Evolutionary conservation across 2,113 vertebrate species (phyloP).

Genomic region (Plecotus auritus): DNA sequence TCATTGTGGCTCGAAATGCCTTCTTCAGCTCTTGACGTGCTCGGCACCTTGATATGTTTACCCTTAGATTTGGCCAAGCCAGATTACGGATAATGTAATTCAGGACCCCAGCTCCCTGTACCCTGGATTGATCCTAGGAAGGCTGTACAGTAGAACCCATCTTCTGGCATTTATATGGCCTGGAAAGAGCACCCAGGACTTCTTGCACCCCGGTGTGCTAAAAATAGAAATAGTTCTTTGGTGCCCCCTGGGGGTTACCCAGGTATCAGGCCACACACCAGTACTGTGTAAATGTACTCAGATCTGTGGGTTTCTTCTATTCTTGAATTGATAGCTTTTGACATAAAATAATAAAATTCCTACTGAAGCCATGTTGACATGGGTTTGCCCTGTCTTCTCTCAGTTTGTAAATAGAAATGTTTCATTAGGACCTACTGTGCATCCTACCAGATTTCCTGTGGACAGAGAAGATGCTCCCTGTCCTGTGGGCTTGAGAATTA

Average conservation of each 20-base stretch:
- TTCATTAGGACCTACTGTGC: background rate
- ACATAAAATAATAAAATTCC: background rate
- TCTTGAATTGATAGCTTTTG: background rate
- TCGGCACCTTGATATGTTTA: background rate
- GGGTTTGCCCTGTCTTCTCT: background rate
- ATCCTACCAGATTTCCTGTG: background rate
- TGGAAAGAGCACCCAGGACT: background rate
- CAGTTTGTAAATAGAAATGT: background rate
- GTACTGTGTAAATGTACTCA: background rate
- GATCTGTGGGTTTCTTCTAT: background rate
- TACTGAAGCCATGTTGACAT: background rate
- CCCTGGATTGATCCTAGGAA: background rate
- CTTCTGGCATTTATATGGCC: background rate
- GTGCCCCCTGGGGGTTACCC: slow-evolving; percentile 44
- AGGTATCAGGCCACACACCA: background rate
- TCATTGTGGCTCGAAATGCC: background rate
- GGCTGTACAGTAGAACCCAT: background rate
- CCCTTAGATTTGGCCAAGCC: background rate
- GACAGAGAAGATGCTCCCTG: background rate
- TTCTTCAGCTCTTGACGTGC: background rate
- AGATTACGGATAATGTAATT: background rate
- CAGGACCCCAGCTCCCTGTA: background rate
- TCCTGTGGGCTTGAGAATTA: background rate
- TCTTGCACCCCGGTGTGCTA: background rate
- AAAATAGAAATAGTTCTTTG: slow-evolving; percentile 49